These are phyloP conservation scores for Drosophila algonquin DNA, from an alignment of 2,888 invertebrate species.

Conservation along the genomic window DNA sequence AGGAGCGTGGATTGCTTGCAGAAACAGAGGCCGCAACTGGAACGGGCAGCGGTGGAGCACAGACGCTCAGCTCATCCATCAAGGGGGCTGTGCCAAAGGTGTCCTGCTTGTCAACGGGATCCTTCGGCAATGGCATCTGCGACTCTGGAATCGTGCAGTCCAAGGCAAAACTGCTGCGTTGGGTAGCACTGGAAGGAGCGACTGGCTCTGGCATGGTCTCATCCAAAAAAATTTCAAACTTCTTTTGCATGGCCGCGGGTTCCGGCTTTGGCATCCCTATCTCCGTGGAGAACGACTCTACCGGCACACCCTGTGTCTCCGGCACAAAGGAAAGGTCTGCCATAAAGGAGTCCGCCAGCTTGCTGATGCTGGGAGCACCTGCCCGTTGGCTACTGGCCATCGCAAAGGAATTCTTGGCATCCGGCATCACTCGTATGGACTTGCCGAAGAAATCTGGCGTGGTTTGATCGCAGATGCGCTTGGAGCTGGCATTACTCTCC, in stretches of 20 bases:
- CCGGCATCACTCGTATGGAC: conserved; percentile 18
- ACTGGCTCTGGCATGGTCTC: conserved; percentile 51
- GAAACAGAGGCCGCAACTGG: neutral
- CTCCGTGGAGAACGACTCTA: neutral
- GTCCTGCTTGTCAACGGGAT: conserved; percentile 11
- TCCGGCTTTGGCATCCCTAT: neutral
- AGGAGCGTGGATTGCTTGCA: neutral
- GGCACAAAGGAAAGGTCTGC: conserved; percentile 66
- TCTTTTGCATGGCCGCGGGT: conserved; percentile 12
- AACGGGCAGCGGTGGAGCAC: conserved; percentile 24
- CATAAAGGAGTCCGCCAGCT: conserved; percentile 62
- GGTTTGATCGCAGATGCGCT: conserved; percentile 58
- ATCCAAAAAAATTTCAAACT: conserved; percentile 62
- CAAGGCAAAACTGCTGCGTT: conserved; percentile 15
- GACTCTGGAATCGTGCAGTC: conserved; percentile 54
- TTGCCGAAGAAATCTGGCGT: conserved; percentile 57
- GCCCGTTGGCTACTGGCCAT: conserved; percentile 10
- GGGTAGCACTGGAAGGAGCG: conserved; percentile 2
- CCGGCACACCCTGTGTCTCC: conserved; percentile 53
- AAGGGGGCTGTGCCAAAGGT: conserved; percentile 39
- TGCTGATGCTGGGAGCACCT: conserved; percentile 22
- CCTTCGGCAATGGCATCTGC: conserved; percentile 25
- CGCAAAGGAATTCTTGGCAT: conserved; percentile 21
- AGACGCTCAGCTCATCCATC: conserved; percentile 60
- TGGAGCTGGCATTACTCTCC: conserved; percentile 32